Percentiles rank a stretch among this genome's conserved stretches.
These are phyloP conservation scores for Xenops minutus DNA, from an alignment of 2,797 vertebrate species.

Conservation along the genomic window DNA sequence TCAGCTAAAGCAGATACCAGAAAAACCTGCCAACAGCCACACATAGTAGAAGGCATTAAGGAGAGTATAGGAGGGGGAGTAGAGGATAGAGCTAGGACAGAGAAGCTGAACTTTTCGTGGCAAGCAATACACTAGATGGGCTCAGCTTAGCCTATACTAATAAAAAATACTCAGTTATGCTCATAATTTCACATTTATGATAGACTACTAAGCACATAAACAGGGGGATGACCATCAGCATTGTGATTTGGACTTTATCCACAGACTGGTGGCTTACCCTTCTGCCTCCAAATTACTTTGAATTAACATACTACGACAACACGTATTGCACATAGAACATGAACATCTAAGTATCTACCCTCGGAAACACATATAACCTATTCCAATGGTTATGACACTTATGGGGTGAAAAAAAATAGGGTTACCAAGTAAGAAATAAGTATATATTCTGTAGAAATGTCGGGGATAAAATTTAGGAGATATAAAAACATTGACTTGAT, in stretches of 20 bases:
- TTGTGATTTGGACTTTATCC: background rate
- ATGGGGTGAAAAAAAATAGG: accelerated
- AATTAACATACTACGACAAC: background rate
- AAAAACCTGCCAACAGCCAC: background rate
- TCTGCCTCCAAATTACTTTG: background rate
- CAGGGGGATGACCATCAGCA: background rate
- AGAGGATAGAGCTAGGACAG: background rate
- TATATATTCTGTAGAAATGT: background rate
- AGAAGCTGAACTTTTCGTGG: background rate
- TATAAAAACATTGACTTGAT: background rate
- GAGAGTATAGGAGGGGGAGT: background rate
- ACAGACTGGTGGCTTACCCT: background rate
- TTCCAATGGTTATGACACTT: background rate
- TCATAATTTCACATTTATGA: background rate
- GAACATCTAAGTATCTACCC: background rate
- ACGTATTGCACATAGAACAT: background rate
- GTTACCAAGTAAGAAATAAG: background rate
- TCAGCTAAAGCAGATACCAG: background rate
- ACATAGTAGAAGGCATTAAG: accelerated
- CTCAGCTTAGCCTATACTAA: background rate
- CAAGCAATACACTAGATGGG: background rate
- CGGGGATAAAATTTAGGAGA: background rate
- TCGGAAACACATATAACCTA: background rate
- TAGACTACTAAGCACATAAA: background rate
- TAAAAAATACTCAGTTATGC: background rate